Evolutionary conservation across 2,797 vertebrate species (phyloP), one percentile per base, ranked within the genome.

Genomic region (Muscicapa striata): DNA sequence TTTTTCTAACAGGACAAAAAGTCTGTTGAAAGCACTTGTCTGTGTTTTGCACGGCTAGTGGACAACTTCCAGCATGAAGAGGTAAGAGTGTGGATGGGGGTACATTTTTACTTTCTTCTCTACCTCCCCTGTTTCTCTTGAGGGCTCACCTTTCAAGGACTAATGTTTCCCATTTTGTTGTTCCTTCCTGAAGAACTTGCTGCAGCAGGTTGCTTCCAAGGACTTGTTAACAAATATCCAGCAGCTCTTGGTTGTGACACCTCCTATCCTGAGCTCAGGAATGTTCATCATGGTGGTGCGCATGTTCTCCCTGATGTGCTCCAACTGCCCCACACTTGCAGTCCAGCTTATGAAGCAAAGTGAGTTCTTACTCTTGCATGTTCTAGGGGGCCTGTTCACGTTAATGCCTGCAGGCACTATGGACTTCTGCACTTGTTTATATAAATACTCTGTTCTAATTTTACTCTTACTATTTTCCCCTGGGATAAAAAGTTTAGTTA

Each of bases 211-310:
- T 96, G 99, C 99, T 40, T 99, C 99, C 46, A 98, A 99, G 94
- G 99, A 99, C 96, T 98, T 99, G 94, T 98, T 99, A 95, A 99
- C 99, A 75, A 99, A 99, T 97, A 99, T 99, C 95, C 99, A 99
- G 97, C 99, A 99, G 92, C 98, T 99, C 77, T 97, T 99, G 97
- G 99, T 99, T 7, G 99, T 99, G 95, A 99, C 99, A 14, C 99
- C 99, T 80, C 99, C 99, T 16, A 98, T 99, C 92, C 98, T 99
- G 96, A 99, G 99, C 98, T 99, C 99, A 48, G 99, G 99, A 96
- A 99, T 99, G 99, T 99, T 99, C 97, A 99, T 99, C 97, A 99
- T 99, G 99, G 99, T 99, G 90, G 99, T 99, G 94, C 99, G 99
- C 96, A 99, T 99, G 99, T 99, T 99, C 98, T 99, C 99, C 40